These are phyloP conservation scores for Salpingus planirostris DNA, from an alignment of 2,888 invertebrate species.

Conservation along the genomic window DNA sequence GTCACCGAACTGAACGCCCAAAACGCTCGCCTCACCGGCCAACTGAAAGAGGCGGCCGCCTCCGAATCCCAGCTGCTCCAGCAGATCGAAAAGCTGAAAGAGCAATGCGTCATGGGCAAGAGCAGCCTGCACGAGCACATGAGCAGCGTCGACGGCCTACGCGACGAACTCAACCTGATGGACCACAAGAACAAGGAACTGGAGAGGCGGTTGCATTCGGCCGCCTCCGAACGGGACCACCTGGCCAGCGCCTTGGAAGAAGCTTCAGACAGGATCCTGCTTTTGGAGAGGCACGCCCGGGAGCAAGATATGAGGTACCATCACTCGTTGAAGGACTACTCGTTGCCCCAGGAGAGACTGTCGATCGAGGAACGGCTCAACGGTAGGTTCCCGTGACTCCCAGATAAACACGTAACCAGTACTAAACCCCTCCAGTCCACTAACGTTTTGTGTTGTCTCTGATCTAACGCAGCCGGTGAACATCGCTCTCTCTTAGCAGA, in stretches of 20 bases:
- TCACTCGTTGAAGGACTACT: slow-evolving; percentile 34
- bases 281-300: slow-evolving; percentile 73
- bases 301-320: slow-evolving; percentile 59
- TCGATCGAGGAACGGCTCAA: slow-evolving; percentile 39
- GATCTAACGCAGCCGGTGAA: slow-evolving; percentile 29
- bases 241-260: slow-evolving; percentile 77
- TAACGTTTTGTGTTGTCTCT: slow-evolving; percentile 6
- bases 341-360: slow-evolving; percentile 35
- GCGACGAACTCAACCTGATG: slow-evolving; percentile 78
- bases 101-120: slow-evolving; percentile 70
- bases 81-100: slow-evolving; percentile 73
- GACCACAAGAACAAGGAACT: slow-evolving; percentile 76
- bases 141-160: slow-evolving; percentile 76
- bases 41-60: slow-evolving; percentile 75
- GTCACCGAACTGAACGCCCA: slow-evolving; percentile 80
- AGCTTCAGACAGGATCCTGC: slow-evolving; percentile 77
- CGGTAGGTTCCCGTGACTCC: slow-evolving; percentile 43
- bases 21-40: slow-evolving; percentile 68
- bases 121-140: slow-evolving; percentile 66
- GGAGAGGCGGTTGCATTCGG: slow-evolving; percentile 64
- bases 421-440: too few relatives aligned
- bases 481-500: slow-evolving; percentile 75
- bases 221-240: slow-evolving; percentile 72
- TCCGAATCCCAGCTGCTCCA: slow-evolving; percentile 70
- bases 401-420: background rate